Base-by-base conservation (phyloP, 2,797 vertebrate genomes). In the Agapornis canus region DNA sequence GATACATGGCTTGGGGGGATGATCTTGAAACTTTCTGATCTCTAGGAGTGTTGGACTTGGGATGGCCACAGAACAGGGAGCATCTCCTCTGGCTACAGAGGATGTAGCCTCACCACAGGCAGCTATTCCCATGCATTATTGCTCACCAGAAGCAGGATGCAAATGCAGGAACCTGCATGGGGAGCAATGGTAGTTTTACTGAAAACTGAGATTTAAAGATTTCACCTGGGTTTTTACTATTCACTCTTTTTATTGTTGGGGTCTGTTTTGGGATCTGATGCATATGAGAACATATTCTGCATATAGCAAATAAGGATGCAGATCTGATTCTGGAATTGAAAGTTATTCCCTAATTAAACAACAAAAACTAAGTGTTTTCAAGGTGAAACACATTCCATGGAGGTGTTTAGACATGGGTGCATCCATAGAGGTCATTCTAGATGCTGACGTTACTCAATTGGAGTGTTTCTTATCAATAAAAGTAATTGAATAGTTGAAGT, bases 1-100 rank as follows among this genome's bases (percentile, higher is more conserved):
- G 43, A 2, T 31, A 13, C 0, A 0, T 0, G 11, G 35, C 2
- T 72, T 5, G 37, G 7, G 32, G 6, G 9, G 7, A 16, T 13
- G 39, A 8, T 5, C 1, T 59, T 32, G n/a, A 43, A 35, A 9
- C 9, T 16, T 29, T 4, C 32, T 35, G 22, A 15, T 20, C 42
- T 11, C 43, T 39, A 2, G 23, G 20, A 19, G 3, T 2, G 1
- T 29, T 51, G 54, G 45, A 21, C 0, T 17, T 31, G 76, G 68
- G 82, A 10, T 61, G 57, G 35, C 29, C 31, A 13, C 27, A 26
- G 54, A 42, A 37, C 16, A 11, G 22, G 42, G 3, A 11, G 48
- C 22, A 25, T 23, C 76, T 45, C 32, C 5, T 5, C 22, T 52
- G 84, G 29, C 35, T 63, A 9, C 11, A 1, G 0, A 5, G n/a